phyloP scores from a whole-genome alignment of 1,140 invertebrate genomes.

The Sweltsa coloradensis region DNA sequence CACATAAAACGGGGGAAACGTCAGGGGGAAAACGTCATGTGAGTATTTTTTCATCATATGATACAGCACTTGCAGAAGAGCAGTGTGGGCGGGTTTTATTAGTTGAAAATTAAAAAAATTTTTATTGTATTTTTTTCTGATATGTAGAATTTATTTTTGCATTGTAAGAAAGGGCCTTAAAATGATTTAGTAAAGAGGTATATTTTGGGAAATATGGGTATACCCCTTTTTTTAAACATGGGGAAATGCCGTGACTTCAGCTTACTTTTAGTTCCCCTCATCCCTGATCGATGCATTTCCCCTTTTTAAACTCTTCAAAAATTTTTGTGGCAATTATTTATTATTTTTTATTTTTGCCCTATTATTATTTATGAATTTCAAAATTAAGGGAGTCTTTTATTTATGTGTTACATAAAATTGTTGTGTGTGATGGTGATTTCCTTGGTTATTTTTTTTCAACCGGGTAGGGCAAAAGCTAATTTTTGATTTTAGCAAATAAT shows the following conservation, averaged over 20 bases:
- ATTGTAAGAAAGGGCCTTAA: not conserved
- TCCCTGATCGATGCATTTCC: not conserved
- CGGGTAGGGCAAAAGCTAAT: no score
- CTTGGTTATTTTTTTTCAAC: no score
- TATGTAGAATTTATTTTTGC: not conserved
- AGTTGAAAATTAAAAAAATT: not conserved
- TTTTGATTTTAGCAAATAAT: no score
- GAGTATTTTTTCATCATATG: constrained; percentile 22
- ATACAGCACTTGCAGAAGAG: not conserved
- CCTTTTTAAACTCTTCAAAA: no score
- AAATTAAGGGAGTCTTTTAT: no score
- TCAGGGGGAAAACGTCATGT: constrained; percentile 93
- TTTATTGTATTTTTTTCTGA: not conserved
- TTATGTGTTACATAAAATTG: no score
- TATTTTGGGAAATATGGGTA: no score
- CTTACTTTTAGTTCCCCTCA: not conserved
- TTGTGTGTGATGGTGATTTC: no score
- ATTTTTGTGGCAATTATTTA: no score
- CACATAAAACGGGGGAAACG: constrained; percentile 99
- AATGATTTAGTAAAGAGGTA: no score
- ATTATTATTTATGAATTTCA: no score
- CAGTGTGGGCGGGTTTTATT: not conserved
- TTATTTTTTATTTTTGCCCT: no score
- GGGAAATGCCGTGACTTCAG: not conserved
- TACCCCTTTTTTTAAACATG: not conserved